Base-by-base conservation (phyloP, 2,888 invertebrate species). In the Trichogramma evanescens region DNA sequence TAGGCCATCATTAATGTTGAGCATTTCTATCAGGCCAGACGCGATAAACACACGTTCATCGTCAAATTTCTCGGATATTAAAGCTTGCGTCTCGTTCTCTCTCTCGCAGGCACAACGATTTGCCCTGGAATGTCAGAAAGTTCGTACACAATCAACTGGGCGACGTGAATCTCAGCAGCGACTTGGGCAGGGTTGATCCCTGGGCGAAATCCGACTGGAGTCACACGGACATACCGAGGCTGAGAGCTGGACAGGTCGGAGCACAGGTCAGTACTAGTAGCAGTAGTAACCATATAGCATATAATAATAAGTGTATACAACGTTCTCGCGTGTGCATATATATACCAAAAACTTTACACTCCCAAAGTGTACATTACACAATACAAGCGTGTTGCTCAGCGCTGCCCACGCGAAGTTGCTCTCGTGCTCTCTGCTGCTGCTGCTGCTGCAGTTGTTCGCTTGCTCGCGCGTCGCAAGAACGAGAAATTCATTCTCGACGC, bases 191-290 rank as follows among this genome's bases (percentile, higher is more conserved):
- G 62, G 82, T 86, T 68, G 89, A 91, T 72, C 90, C 92, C 67
- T 93, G 93, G 93, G 87, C 89, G 68, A 84, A 85, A 71, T 90
- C 89, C 76, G 86, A 86, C 78, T 94, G 93, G 93, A 92, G 93
- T 70, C 95, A 95, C 77, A 95, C 95, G 40, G 95, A 95, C 79
- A 89, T 95, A 71, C 89, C 91, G 62, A 84, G 93, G 72, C 82
- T 94, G 70, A 84, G 87, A 70, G 84, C 86, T 69, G 94, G 94
- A 62, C 85, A 88, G 74, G 86, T 95, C 61, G 94, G 93, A 63
- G 95, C 93, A 66, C 95, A 95, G 83, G 83, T 83, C 64, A 74
- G 70, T 69, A 48, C 9, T 1, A 13, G 46, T 9, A 4, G 13
- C 2, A 13, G 13, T 13, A 26, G 26, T 26, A 26, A 26, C 26